Evolutionary conservation across 2,888 invertebrate species (phyloP).

Genomic region (Brachycybe producta): DNA sequence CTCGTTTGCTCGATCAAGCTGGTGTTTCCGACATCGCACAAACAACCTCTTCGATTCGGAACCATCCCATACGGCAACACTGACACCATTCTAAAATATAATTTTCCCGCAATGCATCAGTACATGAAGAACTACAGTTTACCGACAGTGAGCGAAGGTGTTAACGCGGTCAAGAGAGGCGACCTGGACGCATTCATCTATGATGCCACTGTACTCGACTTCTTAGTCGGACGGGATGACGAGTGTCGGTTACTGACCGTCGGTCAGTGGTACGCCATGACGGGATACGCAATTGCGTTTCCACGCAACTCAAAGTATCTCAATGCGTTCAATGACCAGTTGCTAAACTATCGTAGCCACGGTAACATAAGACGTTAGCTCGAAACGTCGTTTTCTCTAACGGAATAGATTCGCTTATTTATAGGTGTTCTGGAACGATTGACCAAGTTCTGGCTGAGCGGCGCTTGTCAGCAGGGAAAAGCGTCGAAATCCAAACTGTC

Average conservation of each 20-base stretch:
- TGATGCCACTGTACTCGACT: conserved; percentile 95
- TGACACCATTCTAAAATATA: conserved; percentile 68
- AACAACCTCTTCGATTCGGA: conserved; percentile 85
- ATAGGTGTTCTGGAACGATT: conserved; percentile 82
- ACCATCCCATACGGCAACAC: conserved; percentile 95
- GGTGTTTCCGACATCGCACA: conserved; percentile 69
- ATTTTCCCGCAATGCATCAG: conserved; percentile 67
- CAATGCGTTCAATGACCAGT: conserved; percentile 78
- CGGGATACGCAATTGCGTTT: conserved; percentile 93
- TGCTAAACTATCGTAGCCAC: no score
- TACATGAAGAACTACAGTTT: conserved; percentile 81
- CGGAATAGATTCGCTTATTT: conserved; percentile 52
- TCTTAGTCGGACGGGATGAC: conserved; percentile 62
- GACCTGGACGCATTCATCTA: conserved; percentile 96
- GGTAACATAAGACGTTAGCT: conserved; percentile 65
- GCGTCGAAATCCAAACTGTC: conserved; percentile 61
- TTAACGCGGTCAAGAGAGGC: conserved; percentile 69
- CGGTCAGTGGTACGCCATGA: conserved; percentile 97
- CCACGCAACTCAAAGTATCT: conserved; percentile 88
- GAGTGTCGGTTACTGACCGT: conserved; percentile 92
- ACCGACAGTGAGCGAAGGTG: conserved; percentile 72
- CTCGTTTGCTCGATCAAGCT: conserved; percentile 42
- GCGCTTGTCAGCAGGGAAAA: conserved; percentile 82
- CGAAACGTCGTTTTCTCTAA: conserved; percentile 43
- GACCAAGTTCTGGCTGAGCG: conserved; percentile 83